Conservation (phyloP, 2,797 vertebrate genomes). For the Chelmon rostratus region DNA sequence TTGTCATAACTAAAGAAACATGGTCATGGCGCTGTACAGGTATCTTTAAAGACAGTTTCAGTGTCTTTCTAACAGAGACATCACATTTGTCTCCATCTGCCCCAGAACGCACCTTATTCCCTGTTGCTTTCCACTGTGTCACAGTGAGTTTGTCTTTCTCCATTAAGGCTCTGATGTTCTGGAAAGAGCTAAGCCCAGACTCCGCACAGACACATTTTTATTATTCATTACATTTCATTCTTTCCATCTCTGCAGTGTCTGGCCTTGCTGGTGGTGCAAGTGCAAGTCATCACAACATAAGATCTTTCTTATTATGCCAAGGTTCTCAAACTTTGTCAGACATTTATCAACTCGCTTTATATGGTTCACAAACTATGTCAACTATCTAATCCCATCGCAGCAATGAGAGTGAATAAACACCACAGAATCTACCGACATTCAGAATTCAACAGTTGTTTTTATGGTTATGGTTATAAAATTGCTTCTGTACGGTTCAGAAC, state of each 20-base stretch:
- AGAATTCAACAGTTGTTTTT: not conserved
- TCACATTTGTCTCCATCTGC: constrained; percentile 73
- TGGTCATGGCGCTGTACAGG: not conserved
- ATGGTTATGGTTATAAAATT: not conserved
- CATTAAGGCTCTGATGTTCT: constrained; percentile 70
- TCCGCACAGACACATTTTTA: constrained; percentile 54
- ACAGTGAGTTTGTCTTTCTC: constrained; percentile 76
- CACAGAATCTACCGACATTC: not conserved
- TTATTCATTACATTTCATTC: constrained; percentile 71
- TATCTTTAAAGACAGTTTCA: constrained; percentile 19
- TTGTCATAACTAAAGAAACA: constrained; percentile 1
- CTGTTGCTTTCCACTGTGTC: constrained; percentile 69
- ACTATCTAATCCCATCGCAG: not conserved
- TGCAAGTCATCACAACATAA: constrained; percentile 11
- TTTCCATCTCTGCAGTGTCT: constrained; percentile 50
- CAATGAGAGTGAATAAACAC: not conserved
- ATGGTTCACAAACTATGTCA: not conserved
- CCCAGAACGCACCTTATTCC: constrained; percentile 68
- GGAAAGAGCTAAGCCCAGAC: constrained; percentile 56
- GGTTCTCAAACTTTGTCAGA: constrained; percentile 2
- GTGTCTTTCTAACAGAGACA: constrained; percentile 58
- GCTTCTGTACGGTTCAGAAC: not conserved
- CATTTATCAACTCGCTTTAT: constrained; percentile 5
- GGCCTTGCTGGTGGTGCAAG: constrained; percentile 34
- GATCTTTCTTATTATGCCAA: constrained; percentile 3